Evolutionary conservation across 2,797 vertebrate genomes (phyloP).

Genomic region (Chromobotia macracanthus): DNA sequence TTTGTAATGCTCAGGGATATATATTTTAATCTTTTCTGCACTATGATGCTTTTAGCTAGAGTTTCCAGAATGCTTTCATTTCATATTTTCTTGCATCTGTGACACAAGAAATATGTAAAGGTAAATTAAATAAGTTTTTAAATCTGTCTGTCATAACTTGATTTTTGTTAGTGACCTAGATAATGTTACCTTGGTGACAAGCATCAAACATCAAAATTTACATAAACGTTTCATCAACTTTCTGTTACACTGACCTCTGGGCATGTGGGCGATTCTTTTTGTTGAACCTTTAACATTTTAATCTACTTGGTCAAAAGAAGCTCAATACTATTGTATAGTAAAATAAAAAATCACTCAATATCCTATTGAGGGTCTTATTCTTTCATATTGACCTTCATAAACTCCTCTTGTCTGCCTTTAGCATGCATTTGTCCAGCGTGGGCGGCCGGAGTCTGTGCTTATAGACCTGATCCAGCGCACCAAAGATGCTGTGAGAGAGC

Average conservation of each 20-base stretch:
- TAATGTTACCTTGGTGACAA: no score
- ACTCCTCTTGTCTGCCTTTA: constrained; percentile 58
- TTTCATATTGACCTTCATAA: background rate
- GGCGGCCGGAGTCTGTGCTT: constrained; percentile 93
- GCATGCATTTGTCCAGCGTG: constrained; percentile 97
- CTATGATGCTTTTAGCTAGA: constrained; percentile 14
- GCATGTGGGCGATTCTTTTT: no score
- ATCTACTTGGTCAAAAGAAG: background rate
- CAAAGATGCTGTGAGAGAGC: constrained; percentile 96
- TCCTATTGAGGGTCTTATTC: background rate
- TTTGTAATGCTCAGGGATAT: background rate
- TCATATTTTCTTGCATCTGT: no score
- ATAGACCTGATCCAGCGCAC: constrained; percentile 97
- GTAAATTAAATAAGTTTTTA: no score
- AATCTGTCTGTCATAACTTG: no score
- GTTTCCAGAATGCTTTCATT: background rate
- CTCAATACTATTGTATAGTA: background rate
- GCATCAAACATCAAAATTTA: no score
- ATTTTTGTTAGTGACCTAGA: no score
- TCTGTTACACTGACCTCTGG: no score
- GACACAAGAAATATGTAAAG: no score
- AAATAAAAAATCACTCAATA: background rate
- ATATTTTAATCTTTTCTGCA: background rate
- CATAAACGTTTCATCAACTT: no score
- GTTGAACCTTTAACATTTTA: background rate